Conservation (phyloP, 2,888 invertebrate genomes). For the Zaprionus obscuricornis region DNA sequence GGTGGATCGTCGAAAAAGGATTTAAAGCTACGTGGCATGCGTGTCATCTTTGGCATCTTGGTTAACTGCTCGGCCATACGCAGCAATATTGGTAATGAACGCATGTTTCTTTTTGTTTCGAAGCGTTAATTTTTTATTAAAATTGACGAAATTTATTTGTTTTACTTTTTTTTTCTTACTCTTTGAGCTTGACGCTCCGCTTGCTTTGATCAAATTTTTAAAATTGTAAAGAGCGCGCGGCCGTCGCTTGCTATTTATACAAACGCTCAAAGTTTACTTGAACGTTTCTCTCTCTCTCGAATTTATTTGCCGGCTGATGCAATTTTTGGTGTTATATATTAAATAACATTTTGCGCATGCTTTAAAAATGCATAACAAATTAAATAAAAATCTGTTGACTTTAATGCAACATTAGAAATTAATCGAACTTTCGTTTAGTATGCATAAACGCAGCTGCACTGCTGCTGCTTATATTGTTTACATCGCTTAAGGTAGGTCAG, state of each 20-base stretch:
- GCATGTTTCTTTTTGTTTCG: slow-evolving; percentile 58
- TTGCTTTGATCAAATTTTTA: slow-evolving; percentile 10
- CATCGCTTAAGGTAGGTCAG: slow-evolving; percentile 35
- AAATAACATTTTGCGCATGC: slow-evolving; percentile 4
- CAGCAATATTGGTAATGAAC: slow-evolving; percentile 74
- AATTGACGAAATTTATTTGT: slow-evolving; percentile 38
- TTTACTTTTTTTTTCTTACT: not conserved
- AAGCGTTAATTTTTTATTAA: slow-evolving; percentile 1
- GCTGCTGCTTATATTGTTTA: not conserved
- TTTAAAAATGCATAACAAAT: not conserved
- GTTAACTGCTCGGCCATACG: slow-evolving; percentile 73
- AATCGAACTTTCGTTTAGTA: slow-evolving; percentile 23
- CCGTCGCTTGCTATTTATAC: slow-evolving; percentile 53
- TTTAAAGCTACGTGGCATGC: no score
- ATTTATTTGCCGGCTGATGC: slow-evolving; percentile 54
- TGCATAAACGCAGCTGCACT: not conserved
- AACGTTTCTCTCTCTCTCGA: slow-evolving; percentile 46
- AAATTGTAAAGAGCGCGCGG: slow-evolving; percentile 28
- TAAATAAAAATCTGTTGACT: not conserved
- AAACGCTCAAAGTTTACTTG: slow-evolving; percentile 1
- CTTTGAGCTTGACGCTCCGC: no score
- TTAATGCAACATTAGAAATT: not conserved
- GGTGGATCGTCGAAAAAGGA: slow-evolving; percentile 52
- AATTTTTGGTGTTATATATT: slow-evolving; percentile 29
- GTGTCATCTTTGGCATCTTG: slow-evolving; percentile 50